phyloP scores from a whole-genome alignment of 2,113 vertebrate genomes.

The Echinops telfairi region DNA sequence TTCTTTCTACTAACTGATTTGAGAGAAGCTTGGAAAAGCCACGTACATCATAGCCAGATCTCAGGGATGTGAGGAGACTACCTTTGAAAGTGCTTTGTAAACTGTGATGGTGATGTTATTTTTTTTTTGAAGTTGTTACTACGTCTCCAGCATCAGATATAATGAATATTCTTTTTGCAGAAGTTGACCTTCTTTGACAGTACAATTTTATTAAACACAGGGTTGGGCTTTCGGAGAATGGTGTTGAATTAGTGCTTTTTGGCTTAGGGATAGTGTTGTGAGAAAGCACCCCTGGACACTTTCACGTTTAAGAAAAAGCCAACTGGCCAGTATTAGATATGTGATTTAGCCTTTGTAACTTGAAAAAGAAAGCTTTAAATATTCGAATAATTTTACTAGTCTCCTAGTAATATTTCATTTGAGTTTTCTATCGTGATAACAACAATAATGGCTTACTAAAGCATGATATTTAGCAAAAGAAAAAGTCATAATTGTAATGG shows the following conservation, averaged over 20 bases:
- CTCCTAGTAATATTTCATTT: slow-evolving; percentile 12
- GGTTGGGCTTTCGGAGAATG: not conserved
- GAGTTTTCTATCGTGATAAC: not conserved
- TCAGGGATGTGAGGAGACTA: not conserved
- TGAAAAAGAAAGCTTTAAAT: slow-evolving; percentile 21
- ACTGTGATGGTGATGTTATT: not conserved
- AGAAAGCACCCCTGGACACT: slow-evolving; percentile 7
- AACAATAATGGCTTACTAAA: slow-evolving; percentile 21
- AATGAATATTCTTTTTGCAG: not conserved
- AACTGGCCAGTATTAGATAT: slow-evolving; percentile 1
- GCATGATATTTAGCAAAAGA: not conserved
- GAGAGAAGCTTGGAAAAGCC: not conserved
- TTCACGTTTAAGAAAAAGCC: slow-evolving; percentile 56
- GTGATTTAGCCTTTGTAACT: slow-evolving; percentile 17
- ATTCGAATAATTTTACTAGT: not conserved
- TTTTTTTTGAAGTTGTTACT: slow-evolving; percentile 29
- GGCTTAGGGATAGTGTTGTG: slow-evolving; percentile 20
- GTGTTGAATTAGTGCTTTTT: not conserved
- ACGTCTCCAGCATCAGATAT: slow-evolving; percentile 33
- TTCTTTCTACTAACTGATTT: not conserved
- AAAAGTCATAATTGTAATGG: slow-evolving; percentile 68
- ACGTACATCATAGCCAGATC: not conserved
- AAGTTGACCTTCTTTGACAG: slow-evolving; percentile 8
- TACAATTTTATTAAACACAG: slow-evolving; percentile 16
- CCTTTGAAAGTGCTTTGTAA: slow-evolving; percentile 11